Base-by-base conservation (phyloP, 2,797 vertebrate species). In the Cichlasoma orientale region DNA sequence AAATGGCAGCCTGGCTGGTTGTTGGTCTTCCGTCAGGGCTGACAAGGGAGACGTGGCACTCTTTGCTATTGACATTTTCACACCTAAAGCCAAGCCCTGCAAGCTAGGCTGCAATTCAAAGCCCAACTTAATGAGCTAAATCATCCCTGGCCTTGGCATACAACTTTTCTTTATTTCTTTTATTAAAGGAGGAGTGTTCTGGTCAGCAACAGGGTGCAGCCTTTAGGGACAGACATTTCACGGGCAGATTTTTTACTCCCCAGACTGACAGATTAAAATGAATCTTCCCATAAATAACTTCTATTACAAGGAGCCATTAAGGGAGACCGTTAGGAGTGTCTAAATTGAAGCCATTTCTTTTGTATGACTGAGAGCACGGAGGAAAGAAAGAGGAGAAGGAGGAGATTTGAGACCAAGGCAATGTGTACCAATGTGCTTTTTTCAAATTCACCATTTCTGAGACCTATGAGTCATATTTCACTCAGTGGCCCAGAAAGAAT, bases 271-370 rank as follows among this genome's bases (percentile, higher is more conserved):
- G 90, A 93, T 94, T 93, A 92, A 93, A 95, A 92, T 87, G 66
- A 94, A 94, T 93, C 86, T 82, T 84, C 82, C 89, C 91, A 94
- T 95, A 95, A 95, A 96, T 95, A 94, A 94, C 90, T 89, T 87
- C 84, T 80, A 86, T 93, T 90, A 93, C 92, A 93, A 93, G 91
- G 90, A 92, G 80, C 91, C 89, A 95, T 95, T 94, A 94, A 86
- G 89, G 80, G 73, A 89, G 88, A 89, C 89, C 75, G 88, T 94
- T 94, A 93, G 82, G 91, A 92, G 82, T 61, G 88, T 90, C 90
- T 94, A 93, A 95, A 95, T 94, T 89, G 91, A 90, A 84, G 86
- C 90, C 75, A 92, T 95, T 95, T 91, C 89, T 90, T 90, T 81
- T 78, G 75, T 90, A 66, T 93, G 93, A 94, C 85, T 76, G 89